Conservation (phyloP, 30 jellyfish, hydroid and myxozoan genomes). For the Aurelia aurita region DNA sequence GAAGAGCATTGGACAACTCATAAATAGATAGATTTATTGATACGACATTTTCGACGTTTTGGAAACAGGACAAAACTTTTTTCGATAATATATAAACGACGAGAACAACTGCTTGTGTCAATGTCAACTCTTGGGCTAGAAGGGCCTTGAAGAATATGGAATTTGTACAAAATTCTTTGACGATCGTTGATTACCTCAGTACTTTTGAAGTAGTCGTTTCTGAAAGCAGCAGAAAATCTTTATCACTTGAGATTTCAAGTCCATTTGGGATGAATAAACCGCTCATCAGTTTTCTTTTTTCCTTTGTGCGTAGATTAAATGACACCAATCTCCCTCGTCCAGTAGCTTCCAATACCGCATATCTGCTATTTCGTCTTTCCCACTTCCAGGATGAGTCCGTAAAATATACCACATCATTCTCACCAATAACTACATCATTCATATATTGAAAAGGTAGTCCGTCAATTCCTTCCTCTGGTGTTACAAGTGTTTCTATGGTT, state of each 20-base stretch:
- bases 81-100: no score
- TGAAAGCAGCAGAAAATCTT: slow-evolving; percentile 54
- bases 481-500: slow-evolving; percentile 32
- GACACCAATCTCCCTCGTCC: slow-evolving; percentile 84
- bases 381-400: slow-evolving; percentile 91
- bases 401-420: slow-evolving; percentile 63
- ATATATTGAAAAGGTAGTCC: slow-evolving; percentile 69
- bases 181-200: slow-evolving; percentile 17
- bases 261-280: slow-evolving; percentile 80
- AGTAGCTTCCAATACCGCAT: slow-evolving; percentile 82
- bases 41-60: no score
- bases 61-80: no score
- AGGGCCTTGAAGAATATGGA: no score
- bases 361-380: slow-evolving; percentile 59
- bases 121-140: no score
- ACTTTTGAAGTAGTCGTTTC: slow-evolving; percentile 82
- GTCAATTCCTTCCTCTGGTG: slow-evolving; percentile 66
- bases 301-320: slow-evolving; percentile 39
- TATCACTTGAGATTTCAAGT: slow-evolving; percentile 74
- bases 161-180: no score
- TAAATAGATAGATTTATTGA: no score
- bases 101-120: no score
- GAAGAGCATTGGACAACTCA: no score
- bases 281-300: slow-evolving; percentile 46
- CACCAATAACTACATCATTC: slow-evolving; percentile 68